Conservation (phyloP, 2,888 invertebrate genomes). For the Exephanes ischioxanthus region DNA sequence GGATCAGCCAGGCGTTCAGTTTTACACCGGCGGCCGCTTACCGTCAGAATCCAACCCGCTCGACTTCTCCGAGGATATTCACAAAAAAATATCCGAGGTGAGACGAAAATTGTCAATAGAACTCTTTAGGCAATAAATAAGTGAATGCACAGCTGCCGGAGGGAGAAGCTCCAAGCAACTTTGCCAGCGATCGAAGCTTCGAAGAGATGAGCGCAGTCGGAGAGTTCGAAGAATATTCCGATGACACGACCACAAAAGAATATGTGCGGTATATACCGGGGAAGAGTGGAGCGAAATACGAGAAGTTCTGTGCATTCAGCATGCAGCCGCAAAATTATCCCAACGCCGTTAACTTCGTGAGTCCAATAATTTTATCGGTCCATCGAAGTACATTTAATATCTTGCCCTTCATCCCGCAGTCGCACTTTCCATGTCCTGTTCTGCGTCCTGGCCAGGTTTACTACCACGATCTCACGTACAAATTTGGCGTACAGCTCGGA, state of each 20-base stretch:
- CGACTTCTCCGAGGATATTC: constrained; percentile 22
- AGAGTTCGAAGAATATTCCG: constrained; percentile 27
- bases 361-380: constrained; percentile 73
- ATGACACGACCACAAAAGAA: constrained; percentile 6
- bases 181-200: constrained; percentile 44
- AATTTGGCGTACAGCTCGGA: constrained; percentile 87
- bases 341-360: constrained; percentile 93
- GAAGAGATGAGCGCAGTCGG: constrained; percentile 17
- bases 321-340: constrained; percentile 97
- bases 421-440: constrained; percentile 90
- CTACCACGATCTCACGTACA: constrained; percentile 90
- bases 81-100: constrained; percentile 30
- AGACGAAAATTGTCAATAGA: background rate
- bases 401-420: constrained; percentile 85
- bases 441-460: constrained; percentile 91
- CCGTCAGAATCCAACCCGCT: constrained; percentile 58
- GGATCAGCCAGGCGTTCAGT: constrained; percentile 95
- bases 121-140: background rate
- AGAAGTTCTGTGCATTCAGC: constrained; percentile 92
- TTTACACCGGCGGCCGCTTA: constrained; percentile 89
- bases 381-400: background rate
- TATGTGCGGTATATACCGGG: constrained; percentile 86
- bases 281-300: constrained; percentile 90
- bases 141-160: constrained; percentile 14
- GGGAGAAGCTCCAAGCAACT: constrained; percentile 4